Conservation (phyloP, 2,888 invertebrate species). For the Eupithecia vulgata region DNA sequence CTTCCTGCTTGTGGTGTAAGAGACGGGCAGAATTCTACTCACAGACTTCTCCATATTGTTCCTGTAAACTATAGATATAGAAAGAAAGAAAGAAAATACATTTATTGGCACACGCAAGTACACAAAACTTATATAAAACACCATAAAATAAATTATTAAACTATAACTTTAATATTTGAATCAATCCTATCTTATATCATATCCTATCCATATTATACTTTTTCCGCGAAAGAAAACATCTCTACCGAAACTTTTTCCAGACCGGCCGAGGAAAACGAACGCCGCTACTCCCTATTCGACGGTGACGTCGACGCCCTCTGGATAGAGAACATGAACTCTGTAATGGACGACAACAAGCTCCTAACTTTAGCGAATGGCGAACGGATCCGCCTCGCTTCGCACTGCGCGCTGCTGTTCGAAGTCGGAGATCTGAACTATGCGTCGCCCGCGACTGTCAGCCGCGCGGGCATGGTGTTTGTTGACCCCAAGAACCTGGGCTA, state of each 20-base stretch:
- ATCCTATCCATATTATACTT: too few species aligned
- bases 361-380: conserved; percentile 96
- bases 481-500: conserved; percentile 96
- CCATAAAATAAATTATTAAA: too few species aligned
- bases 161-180: too few species aligned
- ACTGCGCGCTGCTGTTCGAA: conserved; percentile 94
- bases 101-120: too few species aligned
- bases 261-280: conserved; percentile 88
- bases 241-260: conserved; percentile 57
- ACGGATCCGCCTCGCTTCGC: conserved; percentile 91
- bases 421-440: conserved; percentile 95
- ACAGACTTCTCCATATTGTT: not conserved
- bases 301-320: conserved; percentile 97
- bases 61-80: too few species aligned
- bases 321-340: conserved; percentile 99
- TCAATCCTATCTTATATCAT: too few species aligned
- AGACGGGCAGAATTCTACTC: too few species aligned
- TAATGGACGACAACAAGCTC: conserved; percentile 97
- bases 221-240: not conserved
- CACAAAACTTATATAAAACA: too few species aligned
- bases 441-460: conserved; percentile 95
- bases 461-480: conserved; percentile 97
- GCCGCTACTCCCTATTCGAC: conserved; percentile 94
- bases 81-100: too few species aligned
- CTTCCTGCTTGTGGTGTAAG: too few species aligned